Evolutionary conservation across 2,797 vertebrate species (phyloP).

Genomic region (Iguana delicatissima): DNA sequence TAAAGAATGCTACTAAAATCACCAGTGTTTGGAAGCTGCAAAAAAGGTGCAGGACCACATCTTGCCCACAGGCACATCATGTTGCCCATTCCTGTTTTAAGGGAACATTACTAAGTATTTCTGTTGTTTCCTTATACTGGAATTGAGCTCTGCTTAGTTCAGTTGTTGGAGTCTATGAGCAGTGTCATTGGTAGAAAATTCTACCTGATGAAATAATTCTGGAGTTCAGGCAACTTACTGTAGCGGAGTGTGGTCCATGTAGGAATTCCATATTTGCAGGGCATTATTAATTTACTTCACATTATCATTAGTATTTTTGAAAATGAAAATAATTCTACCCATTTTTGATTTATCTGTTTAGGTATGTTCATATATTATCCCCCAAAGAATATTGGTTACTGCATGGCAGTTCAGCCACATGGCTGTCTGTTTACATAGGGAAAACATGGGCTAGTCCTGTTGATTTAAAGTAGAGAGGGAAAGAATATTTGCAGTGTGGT

Average conservation of each 20-base stretch:
- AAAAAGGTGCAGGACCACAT: too few species aligned
- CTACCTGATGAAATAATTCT: neutral
- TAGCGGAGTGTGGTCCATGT: neutral
- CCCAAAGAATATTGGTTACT: too few species aligned
- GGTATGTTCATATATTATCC: neutral
- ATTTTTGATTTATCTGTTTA: neutral
- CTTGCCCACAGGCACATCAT: too few species aligned
- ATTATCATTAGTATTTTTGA: neutral
- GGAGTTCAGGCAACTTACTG: neutral
- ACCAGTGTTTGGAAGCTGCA: too few species aligned
- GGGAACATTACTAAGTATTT: neutral
- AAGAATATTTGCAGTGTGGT: too few species aligned
- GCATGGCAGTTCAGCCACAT: neutral
- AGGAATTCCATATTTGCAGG: neutral
- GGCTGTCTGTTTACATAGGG: neutral
- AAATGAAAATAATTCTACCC: neutral
- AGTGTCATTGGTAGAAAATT: neutral
- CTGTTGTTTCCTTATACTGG: neutral
- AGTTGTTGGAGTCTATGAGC: neutral
- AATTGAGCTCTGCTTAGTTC: neutral
- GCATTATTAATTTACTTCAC: neutral
- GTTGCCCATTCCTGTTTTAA: too few species aligned
- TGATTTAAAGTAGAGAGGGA: neutral
- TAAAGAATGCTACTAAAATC: too few species aligned
- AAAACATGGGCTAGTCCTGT: neutral